Base-by-base conservation (phyloP, 2,888 invertebrate species). In the Galerucella pusilla region DNA sequence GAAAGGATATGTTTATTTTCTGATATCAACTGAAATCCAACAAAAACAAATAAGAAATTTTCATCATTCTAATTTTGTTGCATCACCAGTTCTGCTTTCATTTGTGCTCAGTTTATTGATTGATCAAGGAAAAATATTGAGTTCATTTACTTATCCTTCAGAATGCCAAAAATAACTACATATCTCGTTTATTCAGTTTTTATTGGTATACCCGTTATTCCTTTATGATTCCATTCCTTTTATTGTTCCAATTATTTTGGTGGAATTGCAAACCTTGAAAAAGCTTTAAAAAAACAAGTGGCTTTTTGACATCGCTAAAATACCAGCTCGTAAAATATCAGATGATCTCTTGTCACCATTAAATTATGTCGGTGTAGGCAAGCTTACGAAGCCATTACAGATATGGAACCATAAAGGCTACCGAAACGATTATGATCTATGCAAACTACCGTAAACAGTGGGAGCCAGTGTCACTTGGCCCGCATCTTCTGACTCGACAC, bases 391-490 rank as follows among this genome's bases (percentile, higher is more conserved):
- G 20, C 1, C 20, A 20, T 68, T 59, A 57, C 54, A 28, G 57
- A 68, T 65, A 68, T 42, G 68, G 68, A 14, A 14, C 20, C 57
- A n/a, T 59, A 68, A 68, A 68, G 68, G 54, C 57, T 10, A 59
- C 68, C 42, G 68, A 57, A 46, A 65, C n/a, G 64, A 68, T 68
- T 54, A 59, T 68, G 52, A 68, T 68, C 68, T 68, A 68, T 59
- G 68, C 68, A 59, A 68, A 68, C 59, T 68, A 46, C 64, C 64
- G 64, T 46, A 65, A 35, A 46, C 46, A 46, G 64, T 46, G 9
- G 45, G 20, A 46, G 57, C 42, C 64, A 46, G 46, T 46, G 64
- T 45, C 64, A 65, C 45, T 65, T 35, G 35, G 28, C 16, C n/a
- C 63, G 5, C 42, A 42, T 42, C 14, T 35, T 63, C 63, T 46